Conservation (phyloP, 2,888 invertebrate species). For the Apamea sordens region DNA sequence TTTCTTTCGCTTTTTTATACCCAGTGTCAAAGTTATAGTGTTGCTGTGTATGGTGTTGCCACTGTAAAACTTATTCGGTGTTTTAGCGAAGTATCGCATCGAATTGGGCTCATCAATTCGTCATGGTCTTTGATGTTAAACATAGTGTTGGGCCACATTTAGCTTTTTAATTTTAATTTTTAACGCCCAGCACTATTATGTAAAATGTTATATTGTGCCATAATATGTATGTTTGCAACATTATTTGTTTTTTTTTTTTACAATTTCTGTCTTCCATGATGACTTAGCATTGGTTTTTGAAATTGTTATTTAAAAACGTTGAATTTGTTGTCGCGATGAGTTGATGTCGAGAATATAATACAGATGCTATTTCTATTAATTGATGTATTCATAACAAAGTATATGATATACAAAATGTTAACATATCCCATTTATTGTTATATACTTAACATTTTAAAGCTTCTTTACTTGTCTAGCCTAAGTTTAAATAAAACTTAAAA, state of each 20-base stretch:
- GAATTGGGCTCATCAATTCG: conserved; percentile 63
- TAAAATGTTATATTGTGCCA: conserved; percentile 66
- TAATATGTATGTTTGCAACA: conserved; percentile 58
- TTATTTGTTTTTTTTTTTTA: conserved; percentile 51
- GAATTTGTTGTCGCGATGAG: conserved; percentile 62
- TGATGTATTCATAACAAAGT: conserved; percentile 68
- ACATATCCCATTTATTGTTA: conserved; percentile 82
- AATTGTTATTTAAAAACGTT: conserved; percentile 60
- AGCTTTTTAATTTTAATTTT: conserved; percentile 50
- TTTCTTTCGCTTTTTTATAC: conserved; percentile 64
- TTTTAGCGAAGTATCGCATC: conserved; percentile 67
- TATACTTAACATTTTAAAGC: conserved; percentile 72
- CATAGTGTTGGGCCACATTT: conserved; percentile 59
- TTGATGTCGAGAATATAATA: conserved; percentile 58
- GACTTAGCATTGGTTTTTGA: conserved; percentile 62
- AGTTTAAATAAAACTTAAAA: conserved; percentile 59
- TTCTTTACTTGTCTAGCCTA: conserved; percentile 66
- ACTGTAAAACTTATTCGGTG: conserved; percentile 68
- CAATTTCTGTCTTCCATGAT: conserved; percentile 74
- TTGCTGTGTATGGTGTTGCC: conserved; percentile 67
- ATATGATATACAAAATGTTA: conserved; percentile 77
- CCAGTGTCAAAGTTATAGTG: conserved; percentile 65
- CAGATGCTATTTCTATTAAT: conserved; percentile 71
- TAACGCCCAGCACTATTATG: conserved; percentile 51
- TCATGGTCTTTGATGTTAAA: conserved; percentile 65